Conservation (phyloP, 1,140 invertebrate genomes). For the Drosophila nebulosa region DNA sequence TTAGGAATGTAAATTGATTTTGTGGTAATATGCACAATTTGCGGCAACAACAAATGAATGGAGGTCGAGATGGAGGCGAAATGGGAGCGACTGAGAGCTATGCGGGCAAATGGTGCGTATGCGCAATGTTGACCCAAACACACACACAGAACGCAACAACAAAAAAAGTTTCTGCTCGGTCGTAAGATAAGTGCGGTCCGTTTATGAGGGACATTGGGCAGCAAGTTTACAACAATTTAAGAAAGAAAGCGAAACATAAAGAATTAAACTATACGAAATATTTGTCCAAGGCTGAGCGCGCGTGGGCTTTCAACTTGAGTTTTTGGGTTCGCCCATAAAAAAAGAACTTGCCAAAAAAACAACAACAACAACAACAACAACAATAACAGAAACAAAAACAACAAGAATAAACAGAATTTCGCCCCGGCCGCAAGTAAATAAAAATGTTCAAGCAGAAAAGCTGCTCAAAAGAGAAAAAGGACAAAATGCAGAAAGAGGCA, state of each 20-base stretch:
- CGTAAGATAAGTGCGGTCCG: constrained; percentile 19
- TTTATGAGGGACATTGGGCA: constrained; percentile 19
- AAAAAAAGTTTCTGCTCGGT: constrained; percentile 2
- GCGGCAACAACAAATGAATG: constrained; percentile 8
- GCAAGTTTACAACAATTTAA: constrained; percentile 53
- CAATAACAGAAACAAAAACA: not conserved
- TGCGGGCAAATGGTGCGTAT: constrained; percentile 67
- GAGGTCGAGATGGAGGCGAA: not conserved
- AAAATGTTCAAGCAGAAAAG: constrained; percentile 76
- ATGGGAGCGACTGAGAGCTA: constrained; percentile 9
- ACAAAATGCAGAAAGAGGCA: too few relatives aligned
- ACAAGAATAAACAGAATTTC: constrained; percentile 67
- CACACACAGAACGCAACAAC: too few relatives aligned
- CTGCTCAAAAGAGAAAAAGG: constrained; percentile 59
- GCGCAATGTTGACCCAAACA: constrained; percentile 56
- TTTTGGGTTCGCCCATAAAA: constrained; percentile 26
- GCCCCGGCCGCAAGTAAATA: constrained; percentile 68
- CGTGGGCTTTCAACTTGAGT: constrained; percentile 5
- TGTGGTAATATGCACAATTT: constrained; percentile 74
- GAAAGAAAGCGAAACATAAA: constrained; percentile 30
- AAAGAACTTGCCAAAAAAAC: constrained; percentile 64
- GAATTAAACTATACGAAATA: constrained; percentile 51
- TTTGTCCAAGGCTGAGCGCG: constrained; percentile 30
- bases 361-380: constrained; percentile 29
- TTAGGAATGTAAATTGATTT: constrained; percentile 79